These are phyloP conservation scores for Aporophyla nigra DNA, from an alignment of 2,888 invertebrate genomes.

Conservation along the genomic window DNA sequence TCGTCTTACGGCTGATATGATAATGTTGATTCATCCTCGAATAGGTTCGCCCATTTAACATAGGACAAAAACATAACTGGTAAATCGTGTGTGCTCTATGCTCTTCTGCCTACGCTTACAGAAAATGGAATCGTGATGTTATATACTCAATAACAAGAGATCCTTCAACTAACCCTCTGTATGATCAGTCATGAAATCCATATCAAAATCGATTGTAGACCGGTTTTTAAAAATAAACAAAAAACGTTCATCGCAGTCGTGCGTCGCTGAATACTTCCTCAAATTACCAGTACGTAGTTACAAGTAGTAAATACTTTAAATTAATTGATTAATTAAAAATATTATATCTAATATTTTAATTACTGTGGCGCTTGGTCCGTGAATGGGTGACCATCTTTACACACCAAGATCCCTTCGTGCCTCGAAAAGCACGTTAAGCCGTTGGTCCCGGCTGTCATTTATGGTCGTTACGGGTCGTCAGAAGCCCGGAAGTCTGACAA, in stretches of 20 bases:
- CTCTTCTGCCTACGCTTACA: background rate
- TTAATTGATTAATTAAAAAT: background rate
- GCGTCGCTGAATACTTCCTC: constrained; percentile 8
- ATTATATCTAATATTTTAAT: background rate
- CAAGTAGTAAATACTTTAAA: background rate
- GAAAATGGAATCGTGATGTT: background rate
- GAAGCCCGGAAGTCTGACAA: too few species aligned
- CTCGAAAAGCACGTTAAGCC: too few species aligned
- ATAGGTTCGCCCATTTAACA: too few species aligned
- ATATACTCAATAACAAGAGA: background rate
- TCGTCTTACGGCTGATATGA: too few species aligned
- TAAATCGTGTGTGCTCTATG: background rate
- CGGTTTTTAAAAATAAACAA: background rate
- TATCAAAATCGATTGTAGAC: constrained; percentile 14
- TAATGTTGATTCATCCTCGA: too few species aligned
- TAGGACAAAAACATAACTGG: too few species aligned
- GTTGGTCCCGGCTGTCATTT: too few species aligned
- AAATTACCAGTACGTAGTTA: background rate
- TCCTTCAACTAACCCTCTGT: background rate
- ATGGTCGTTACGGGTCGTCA: too few species aligned
- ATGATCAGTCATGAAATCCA: constrained; percentile 11
- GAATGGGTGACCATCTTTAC: too few species aligned
- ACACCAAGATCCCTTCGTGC: too few species aligned
- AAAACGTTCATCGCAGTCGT: too few species aligned
- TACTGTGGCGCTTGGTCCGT: too few species aligned